phyloP scores from a whole-genome alignment of 2,888 invertebrate species.

The Tetramorium bicarinatum region DNA sequence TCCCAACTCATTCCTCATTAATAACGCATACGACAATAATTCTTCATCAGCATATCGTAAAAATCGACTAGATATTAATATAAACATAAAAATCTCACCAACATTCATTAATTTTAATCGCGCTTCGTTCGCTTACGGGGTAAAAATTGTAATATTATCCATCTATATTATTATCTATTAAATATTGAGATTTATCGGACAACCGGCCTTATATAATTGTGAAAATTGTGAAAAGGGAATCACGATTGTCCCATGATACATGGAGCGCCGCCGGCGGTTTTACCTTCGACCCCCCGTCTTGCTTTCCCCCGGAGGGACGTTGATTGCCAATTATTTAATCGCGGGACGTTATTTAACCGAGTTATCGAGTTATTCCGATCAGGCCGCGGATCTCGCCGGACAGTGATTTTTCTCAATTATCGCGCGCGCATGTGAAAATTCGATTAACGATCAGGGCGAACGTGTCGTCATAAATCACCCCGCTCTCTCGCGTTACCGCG shows the following conservation, averaged over 20 bases:
- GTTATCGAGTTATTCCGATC: slow-evolving; percentile 38
- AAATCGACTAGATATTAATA: slow-evolving; percentile 16
- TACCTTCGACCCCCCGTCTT: background rate
- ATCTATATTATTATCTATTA: background rate
- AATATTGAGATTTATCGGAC: background rate
- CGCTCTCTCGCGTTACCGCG: slow-evolving; percentile 6
- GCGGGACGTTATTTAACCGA: slow-evolving; percentile 40
- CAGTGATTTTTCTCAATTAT: slow-evolving; percentile 28
- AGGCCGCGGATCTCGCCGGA: background rate
- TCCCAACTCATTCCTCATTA: slow-evolving; percentile 63
- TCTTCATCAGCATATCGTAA: background rate
- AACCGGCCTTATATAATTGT: background rate
- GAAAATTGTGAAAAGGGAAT: background rate
- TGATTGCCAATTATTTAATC: slow-evolving; percentile 31
- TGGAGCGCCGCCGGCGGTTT: slow-evolving; percentile 6
- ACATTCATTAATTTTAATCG: slow-evolving; percentile 20
- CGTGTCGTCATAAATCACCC: slow-evolving; percentile 59
- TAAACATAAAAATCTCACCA: background rate
- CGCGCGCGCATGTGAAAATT: slow-evolving; percentile 37
- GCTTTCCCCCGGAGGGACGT: background rate
- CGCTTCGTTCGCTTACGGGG: background rate
- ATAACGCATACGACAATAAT: slow-evolving; percentile 38
- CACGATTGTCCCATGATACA: background rate
- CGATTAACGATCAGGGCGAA: slow-evolving; percentile 55
- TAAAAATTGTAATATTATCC: background rate